Conservation (phyloP, 2,797 vertebrate genomes). For the Poeciliopsis presidionis region DNA sequence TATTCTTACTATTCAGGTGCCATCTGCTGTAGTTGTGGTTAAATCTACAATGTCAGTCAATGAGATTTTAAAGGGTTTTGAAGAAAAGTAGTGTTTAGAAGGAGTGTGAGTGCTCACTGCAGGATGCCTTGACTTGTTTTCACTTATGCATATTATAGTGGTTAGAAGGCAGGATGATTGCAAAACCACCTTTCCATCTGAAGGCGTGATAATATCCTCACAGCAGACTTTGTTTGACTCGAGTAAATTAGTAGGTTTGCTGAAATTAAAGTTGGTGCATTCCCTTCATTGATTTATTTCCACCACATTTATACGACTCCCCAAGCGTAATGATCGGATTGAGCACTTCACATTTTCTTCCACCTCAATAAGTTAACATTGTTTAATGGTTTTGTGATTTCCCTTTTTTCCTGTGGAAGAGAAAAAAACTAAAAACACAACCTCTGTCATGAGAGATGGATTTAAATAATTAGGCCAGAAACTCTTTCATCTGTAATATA, state of each 20-base stretch:
- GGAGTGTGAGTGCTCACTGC: background rate
- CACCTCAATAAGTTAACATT: constrained; percentile 60
- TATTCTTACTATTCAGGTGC: background rate
- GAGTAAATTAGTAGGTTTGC: constrained; percentile 62
- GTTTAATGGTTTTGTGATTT: constrained; percentile 61
- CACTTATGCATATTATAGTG: background rate
- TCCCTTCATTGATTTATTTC: constrained; percentile 71
- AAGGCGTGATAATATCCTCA: constrained; percentile 51
- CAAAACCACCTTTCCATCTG: constrained; percentile 32
- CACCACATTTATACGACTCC: constrained; percentile 61
- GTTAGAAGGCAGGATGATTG: background rate
- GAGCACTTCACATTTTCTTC: constrained; percentile 69
- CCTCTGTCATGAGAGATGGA: constrained; percentile 19
- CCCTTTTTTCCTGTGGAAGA: constrained; percentile 16
- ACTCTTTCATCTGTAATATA: constrained; percentile 19
- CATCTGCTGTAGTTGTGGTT: background rate
- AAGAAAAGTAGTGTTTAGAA: background rate
- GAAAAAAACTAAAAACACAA: constrained; percentile 5
- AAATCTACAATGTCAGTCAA: background rate
- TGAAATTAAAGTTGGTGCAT: constrained; percentile 62
- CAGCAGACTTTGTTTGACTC: constrained; percentile 64
- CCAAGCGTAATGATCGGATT: constrained; percentile 61
- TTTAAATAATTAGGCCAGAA: constrained; percentile 31
- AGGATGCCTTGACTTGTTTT: background rate
- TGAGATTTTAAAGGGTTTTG: background rate